Conservation (phyloP, 2,113 vertebrate species). For the Ciconia boyciana region DNA sequence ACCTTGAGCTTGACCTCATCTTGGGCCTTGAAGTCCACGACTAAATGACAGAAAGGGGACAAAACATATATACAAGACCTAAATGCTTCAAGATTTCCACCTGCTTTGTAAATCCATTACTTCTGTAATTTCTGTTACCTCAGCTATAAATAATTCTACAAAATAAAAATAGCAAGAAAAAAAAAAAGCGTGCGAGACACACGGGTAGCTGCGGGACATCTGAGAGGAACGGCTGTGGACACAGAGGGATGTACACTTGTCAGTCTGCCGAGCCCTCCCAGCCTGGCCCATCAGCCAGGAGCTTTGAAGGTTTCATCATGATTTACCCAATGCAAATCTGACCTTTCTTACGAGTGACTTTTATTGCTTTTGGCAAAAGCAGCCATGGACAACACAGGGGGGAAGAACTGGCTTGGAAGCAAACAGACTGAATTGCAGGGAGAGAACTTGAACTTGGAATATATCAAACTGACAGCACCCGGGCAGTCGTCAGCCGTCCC, state of each 20-base stretch:
- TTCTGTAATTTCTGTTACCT: neutral
- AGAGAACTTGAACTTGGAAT: conserved; percentile 65
- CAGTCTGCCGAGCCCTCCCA: neutral
- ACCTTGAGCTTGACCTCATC: neutral
- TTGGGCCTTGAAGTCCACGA: neutral
- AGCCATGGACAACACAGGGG: conserved; percentile 1
- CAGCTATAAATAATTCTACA: neutral
- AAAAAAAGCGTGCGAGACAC: fast-evolving
- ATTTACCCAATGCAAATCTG: conserved; percentile 53
- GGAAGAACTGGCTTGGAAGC: conserved; percentile 45
- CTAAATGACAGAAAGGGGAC: neutral
- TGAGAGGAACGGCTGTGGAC: neutral
- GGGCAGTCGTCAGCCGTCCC: conserved; percentile 30
- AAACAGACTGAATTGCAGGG: neutral
- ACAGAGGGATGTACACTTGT: neutral
- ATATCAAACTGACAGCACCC: conserved; percentile 36
- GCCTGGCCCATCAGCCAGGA: neutral
- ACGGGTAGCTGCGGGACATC: neutral
- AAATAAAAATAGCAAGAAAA: neutral
- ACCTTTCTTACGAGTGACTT: conserved; percentile 53
- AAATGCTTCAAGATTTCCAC: neutral
- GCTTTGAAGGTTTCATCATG: conserved; percentile 3
- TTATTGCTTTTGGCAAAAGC: conserved; percentile 73
- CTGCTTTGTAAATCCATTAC: neutral
- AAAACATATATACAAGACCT: neutral